Base-by-base conservation (phyloP, 2,888 invertebrate species). In the Protonemura montana region DNA sequence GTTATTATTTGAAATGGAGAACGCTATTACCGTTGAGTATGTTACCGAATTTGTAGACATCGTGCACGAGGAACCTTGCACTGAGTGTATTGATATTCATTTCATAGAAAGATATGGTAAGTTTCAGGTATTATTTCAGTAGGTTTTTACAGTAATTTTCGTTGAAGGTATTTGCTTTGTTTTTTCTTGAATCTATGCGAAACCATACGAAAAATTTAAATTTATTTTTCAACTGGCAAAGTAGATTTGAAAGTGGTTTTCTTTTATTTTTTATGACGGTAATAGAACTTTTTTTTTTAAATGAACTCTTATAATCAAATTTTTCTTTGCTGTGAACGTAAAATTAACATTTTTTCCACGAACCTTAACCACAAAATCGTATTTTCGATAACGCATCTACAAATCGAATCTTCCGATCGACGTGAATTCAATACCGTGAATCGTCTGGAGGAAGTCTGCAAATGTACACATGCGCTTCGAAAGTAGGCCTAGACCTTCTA, bases 401-500 rank as follows among this genome's bases (percentile, higher is more conserved):
- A 1, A 59, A 59, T 59, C 59, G 59, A 13, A 59, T 59, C 3
- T 21, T 10, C 13, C 59, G 35, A 35, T 59, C 59, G 59, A 21
- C 13, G 21, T 21, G n/a, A 21, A 59, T 59, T 2, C 59, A 59
- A 59, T 21, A 59, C 7, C 13, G 21, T 35, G 59, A 59, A 59
- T 59, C 59, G 59, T 35, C 1, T 21, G 21, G 59, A 59, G 59
- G 59, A 59, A 59, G 21, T 59, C 16, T 21, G 59, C 41, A 41
- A 35, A 35, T 35, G 35, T 35, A 35, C 35, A 6, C 35, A 21
- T 21, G 59, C 59, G 59, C 21, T 13, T 10, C 59, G 59, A 59
- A 59, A 59, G 59, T 59, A 59, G 59, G 59, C 59, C 59, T 13
- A 59, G 59, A 59, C 59, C 59, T 59, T 59, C 59, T 59, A 59